A percentile compares a stretch with the other conserved stretches of the same genome.
These are phyloP conservation scores for Rhinogobio ventralis DNA, from an alignment of 2,797 vertebrate genomes.

Conservation along the genomic window DNA sequence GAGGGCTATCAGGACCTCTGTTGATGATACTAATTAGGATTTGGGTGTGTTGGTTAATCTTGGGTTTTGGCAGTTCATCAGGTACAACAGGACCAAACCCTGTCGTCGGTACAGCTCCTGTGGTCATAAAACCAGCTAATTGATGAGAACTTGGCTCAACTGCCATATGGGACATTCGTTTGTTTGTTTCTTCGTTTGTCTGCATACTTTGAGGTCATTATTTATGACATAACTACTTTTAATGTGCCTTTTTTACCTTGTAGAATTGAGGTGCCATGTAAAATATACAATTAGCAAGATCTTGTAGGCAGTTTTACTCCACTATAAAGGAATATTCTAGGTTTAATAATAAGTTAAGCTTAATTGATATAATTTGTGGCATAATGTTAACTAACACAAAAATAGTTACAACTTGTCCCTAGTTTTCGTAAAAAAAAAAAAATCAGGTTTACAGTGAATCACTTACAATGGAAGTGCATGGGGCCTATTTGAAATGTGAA, in stretches of 20 bases:
- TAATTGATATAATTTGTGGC: neutral
- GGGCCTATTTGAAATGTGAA: neutral
- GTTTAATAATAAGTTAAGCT: conserved; percentile 1
- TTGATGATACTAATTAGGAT: conserved; percentile 49
- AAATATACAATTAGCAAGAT: conserved; percentile 11
- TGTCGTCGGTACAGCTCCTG: conserved; percentile 39
- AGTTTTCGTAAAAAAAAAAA: too few relatives aligned
- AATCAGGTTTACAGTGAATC: neutral
- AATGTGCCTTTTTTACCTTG: conserved; percentile 60
- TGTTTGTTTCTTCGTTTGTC: conserved; percentile 24
- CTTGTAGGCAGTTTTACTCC: neutral
- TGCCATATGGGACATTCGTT: conserved; percentile 30
- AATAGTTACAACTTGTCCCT: neutral
- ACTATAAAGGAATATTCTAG: neutral
- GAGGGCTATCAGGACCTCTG: conserved; percentile 34
- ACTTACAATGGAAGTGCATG: neutral
- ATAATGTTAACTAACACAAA: neutral
- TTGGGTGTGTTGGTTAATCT: conserved; percentile 55
- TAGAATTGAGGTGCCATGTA: conserved; percentile 24
- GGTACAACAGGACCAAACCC: conserved; percentile 37
- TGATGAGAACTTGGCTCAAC: conserved; percentile 43
- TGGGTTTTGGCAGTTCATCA: conserved; percentile 55
- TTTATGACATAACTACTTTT: conserved; percentile 42
- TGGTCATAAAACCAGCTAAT: conserved; percentile 47
- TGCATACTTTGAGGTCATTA: conserved; percentile 33